Evolutionary conservation across 2,113 vertebrate species (phyloP).

Genomic region (Salvelinus sp.): DNA sequence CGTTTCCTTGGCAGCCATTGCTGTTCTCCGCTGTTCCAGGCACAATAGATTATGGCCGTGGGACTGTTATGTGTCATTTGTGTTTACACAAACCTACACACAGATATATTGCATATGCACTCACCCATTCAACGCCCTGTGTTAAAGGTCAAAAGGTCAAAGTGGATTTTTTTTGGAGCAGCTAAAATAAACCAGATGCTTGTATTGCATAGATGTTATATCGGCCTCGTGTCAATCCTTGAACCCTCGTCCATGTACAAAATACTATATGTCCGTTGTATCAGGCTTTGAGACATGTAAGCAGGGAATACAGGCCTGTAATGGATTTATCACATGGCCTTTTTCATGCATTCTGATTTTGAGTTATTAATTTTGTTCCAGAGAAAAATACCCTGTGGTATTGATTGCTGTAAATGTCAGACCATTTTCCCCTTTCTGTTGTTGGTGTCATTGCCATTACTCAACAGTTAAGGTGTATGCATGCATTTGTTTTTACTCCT

Average conservation of each 20-base stretch:
- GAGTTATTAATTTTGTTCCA: background rate
- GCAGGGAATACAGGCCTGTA: too few relatives aligned
- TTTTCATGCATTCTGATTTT: background rate
- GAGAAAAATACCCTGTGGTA: background rate
- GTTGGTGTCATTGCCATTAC: background rate
- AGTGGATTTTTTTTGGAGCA: background rate
- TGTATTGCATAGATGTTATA: background rate
- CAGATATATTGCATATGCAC: background rate
- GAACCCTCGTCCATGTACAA: background rate
- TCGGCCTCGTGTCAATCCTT: too few relatives aligned
- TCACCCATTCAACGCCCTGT: background rate
- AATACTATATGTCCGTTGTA: too few relatives aligned
- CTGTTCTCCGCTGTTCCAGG: slow-evolving; percentile 15
- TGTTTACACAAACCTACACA: background rate
- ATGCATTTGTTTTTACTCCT: background rate
- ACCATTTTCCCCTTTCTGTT: background rate
- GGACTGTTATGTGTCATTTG: slow-evolving; percentile 47
- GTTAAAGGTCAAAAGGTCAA: too few relatives aligned
- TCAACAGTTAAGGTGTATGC: background rate
- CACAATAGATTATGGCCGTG: slow-evolving; percentile 37
- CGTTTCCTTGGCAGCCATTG: slow-evolving; percentile 17
- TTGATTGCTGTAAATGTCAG: background rate
- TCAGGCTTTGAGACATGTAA: too few relatives aligned
- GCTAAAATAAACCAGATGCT: background rate
- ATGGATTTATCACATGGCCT: too few relatives aligned